phyloP scores from a whole-genome alignment of 2,888 invertebrate species.

The Stenolophus ochropezus region DNA sequence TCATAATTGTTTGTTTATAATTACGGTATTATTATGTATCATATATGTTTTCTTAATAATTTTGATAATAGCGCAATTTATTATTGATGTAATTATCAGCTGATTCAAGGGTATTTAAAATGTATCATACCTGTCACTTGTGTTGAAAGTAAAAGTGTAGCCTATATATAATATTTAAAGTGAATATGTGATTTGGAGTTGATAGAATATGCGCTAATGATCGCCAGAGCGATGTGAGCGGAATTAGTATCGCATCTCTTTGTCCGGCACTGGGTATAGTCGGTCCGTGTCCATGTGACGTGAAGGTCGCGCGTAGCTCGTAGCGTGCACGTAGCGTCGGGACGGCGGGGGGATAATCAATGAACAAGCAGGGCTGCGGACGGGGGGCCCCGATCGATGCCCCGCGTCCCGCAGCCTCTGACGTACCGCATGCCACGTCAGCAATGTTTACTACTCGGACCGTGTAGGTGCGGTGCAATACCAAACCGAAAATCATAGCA shows the following conservation, averaged over 20 bases:
- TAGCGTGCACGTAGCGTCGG: background rate
- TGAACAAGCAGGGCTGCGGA: slow-evolving; percentile 11
- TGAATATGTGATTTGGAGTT: too few species aligned
- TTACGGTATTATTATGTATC: background rate
- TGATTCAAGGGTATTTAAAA: too few species aligned
- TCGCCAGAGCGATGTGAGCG: too few species aligned
- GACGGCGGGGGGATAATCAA: slow-evolving; percentile 11
- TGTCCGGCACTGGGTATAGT: background rate
- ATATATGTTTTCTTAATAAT: too few species aligned
- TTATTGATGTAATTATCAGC: too few species aligned
- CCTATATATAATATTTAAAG: too few species aligned
- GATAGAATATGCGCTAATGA: too few species aligned
- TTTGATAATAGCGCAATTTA: too few species aligned
- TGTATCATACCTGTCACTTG: too few species aligned
- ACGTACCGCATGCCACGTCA: slow-evolving; percentile 29
- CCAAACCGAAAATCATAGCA: too few species aligned
- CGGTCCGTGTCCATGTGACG: background rate
- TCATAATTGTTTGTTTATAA: background rate
- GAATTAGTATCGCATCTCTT: too few species aligned
- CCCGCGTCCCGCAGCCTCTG: slow-evolving; percentile 6
- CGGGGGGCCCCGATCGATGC: background rate
- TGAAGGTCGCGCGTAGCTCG: slow-evolving; percentile 19
- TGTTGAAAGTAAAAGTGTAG: too few species aligned
- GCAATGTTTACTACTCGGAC: slow-evolving; percentile 43
- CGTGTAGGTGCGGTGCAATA: background rate